These are phyloP conservation scores for Charanyca ferruginea DNA, from an alignment of 2,888 invertebrate species.

Conservation along the genomic window DNA sequence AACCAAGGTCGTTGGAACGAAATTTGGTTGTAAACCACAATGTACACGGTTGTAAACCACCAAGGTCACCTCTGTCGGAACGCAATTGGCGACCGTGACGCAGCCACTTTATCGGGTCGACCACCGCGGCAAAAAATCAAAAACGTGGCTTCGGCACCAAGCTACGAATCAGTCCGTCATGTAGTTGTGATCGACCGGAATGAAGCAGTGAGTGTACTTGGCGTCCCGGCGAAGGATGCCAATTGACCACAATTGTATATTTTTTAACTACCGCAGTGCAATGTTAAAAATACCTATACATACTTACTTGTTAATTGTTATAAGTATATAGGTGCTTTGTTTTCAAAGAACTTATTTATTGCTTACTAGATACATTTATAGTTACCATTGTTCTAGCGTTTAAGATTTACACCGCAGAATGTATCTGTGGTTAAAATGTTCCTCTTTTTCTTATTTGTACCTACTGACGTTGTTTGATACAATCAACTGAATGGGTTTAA, in stretches of 20 bases:
- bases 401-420: background rate
- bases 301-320: background rate
- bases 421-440: background rate
- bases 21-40: too few relatives aligned
- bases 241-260: background rate
- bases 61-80: too few relatives aligned
- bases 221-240: background rate
- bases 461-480: background rate
- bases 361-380: background rate
- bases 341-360: slow-evolving; percentile 17
- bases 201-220: too few relatives aligned
- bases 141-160: too few relatives aligned
- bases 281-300: background rate
- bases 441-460: background rate
- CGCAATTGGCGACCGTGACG: too few relatives aligned
- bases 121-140: too few relatives aligned
- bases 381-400: slow-evolving; percentile 25
- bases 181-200: too few relatives aligned
- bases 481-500: background rate
- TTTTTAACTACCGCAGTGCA: background rate
- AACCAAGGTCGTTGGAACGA: too few relatives aligned
- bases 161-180: too few relatives aligned
- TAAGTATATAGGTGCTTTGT: background rate
- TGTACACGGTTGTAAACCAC: too few relatives aligned
- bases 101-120: too few relatives aligned